These are phyloP conservation scores for Salminus brasiliensis DNA, from an alignment of 2,113 vertebrate genomes.

Conservation along the genomic window DNA sequence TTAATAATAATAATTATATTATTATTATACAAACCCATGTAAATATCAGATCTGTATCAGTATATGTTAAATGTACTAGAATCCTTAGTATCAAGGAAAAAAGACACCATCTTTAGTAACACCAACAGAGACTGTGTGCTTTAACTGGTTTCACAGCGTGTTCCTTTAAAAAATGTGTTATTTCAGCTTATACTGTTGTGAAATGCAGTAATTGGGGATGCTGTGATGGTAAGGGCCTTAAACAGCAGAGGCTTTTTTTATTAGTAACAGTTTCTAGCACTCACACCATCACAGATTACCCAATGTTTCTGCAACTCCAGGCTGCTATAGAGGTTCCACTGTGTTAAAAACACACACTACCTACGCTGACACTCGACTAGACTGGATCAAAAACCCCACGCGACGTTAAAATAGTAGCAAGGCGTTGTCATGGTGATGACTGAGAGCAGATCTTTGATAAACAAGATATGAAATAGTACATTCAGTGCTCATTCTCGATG, in stretches of 20 bases:
- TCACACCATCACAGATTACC: not conserved
- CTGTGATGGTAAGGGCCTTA: not conserved
- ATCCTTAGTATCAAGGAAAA: too few relatives aligned
- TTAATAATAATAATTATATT: too few relatives aligned
- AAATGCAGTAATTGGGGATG: not conserved
- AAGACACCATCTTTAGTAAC: not conserved
- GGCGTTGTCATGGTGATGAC: conserved; percentile 29
- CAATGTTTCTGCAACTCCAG: not conserved
- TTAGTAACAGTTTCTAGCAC: not conserved
- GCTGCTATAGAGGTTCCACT: not conserved
- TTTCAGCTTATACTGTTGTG: not conserved
- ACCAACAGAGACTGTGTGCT: not conserved
- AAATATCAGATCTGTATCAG: too few relatives aligned
- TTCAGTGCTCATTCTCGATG: not conserved
- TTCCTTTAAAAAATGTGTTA: not conserved
- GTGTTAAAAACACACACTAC: not conserved
- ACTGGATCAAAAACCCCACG: not conserved
- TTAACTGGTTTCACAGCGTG: not conserved
- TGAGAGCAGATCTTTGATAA: not conserved
- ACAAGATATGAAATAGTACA: not conserved
- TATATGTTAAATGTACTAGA: too few relatives aligned
- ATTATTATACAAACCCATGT: too few relatives aligned
- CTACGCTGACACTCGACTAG: not conserved
- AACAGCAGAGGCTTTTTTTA: not conserved
- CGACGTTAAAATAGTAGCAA: not conserved